Percentiles rank a stretch among this genome's conserved stretches.
These are phyloP conservation scores for Diorhabda sublineata DNA, from an alignment of 1,140 invertebrate genomes.

Conservation along the genomic window DNA sequence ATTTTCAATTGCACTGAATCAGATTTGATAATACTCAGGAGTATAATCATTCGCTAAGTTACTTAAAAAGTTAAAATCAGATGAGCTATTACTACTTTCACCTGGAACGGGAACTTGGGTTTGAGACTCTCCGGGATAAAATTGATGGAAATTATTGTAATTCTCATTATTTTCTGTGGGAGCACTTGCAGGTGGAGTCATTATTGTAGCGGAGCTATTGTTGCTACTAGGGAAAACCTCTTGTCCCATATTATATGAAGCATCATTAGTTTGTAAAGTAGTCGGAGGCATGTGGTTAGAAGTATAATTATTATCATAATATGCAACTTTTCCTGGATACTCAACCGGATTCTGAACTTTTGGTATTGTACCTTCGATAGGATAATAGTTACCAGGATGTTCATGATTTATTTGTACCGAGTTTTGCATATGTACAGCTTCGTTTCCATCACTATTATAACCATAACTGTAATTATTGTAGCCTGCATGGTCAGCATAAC, in stretches of 20 bases:
- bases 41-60: constrained; percentile 87
- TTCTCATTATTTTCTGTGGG: constrained; percentile 56
- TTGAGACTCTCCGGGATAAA: constrained; percentile 57
- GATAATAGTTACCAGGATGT: constrained; percentile 35
- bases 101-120: constrained; percentile 51
- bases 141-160: constrained; percentile 66
- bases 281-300: constrained; percentile 36
- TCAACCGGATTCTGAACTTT: constrained; percentile 38
- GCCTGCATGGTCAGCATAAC: constrained; percentile 35
- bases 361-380: constrained; percentile 35
- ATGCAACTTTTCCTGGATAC: constrained; percentile 32
- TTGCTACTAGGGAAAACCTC: constrained; percentile 37
- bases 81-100: constrained; percentile 85
- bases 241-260: constrained; percentile 44
- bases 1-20: constrained; percentile 45
- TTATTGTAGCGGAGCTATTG: constrained; percentile 39
- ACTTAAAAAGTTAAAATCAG: constrained; percentile 87
- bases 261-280: constrained; percentile 31
- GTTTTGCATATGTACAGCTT: constrained; percentile 35
- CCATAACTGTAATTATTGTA: constrained; percentile 43
- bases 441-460: constrained; percentile 36
- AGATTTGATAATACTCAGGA: constrained; percentile 86
- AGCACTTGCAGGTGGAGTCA: constrained; percentile 57
- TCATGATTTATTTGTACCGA: constrained; percentile 36
- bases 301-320: constrained; percentile 43